Evolutionary conservation across 2,113 vertebrate species (phyloP).

Genomic region (Megalops atlanticus): DNA sequence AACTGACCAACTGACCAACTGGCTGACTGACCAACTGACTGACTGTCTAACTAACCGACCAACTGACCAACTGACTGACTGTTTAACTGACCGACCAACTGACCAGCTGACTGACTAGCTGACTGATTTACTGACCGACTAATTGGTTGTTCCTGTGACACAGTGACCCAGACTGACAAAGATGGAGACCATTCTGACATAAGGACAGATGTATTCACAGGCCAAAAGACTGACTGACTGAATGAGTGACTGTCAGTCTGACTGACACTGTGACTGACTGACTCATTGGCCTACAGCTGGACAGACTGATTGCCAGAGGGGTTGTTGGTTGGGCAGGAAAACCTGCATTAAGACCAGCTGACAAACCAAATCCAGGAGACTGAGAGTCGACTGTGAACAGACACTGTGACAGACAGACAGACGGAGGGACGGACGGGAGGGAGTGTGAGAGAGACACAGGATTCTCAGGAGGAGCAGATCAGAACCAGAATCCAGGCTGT

Average conservation of each 20-base stretch:
- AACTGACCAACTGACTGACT: constrained; percentile 24
- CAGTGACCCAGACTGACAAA: too few species aligned
- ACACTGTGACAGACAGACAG: not conserved
- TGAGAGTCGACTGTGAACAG: not conserved
- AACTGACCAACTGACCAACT: constrained; percentile 7
- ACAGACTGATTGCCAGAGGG: not conserved
- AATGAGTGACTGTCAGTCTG: too few species aligned
- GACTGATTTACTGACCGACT: not conserved
- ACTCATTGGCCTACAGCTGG: not conserved
- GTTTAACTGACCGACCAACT: not conserved
- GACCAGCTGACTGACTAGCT: constrained; percentile 23
- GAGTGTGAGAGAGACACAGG: not conserved
- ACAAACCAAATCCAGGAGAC: not conserved
- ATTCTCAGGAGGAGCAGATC: not conserved
- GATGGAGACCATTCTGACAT: too few species aligned
- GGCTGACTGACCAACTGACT: not conserved
- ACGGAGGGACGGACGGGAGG: not conserved
- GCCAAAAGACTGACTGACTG: not conserved
- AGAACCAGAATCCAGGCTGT: constrained; percentile 30
- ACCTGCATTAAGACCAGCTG: not conserved
- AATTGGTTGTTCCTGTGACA: too few species aligned
- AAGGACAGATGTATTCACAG: too few species aligned
- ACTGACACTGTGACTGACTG: too few species aligned
- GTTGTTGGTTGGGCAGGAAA: not conserved
- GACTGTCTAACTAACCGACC: not conserved